These are phyloP conservation scores for Sarcophaga caerulescens DNA, from an alignment of 2,888 invertebrate species.

Conservation along the genomic window DNA sequence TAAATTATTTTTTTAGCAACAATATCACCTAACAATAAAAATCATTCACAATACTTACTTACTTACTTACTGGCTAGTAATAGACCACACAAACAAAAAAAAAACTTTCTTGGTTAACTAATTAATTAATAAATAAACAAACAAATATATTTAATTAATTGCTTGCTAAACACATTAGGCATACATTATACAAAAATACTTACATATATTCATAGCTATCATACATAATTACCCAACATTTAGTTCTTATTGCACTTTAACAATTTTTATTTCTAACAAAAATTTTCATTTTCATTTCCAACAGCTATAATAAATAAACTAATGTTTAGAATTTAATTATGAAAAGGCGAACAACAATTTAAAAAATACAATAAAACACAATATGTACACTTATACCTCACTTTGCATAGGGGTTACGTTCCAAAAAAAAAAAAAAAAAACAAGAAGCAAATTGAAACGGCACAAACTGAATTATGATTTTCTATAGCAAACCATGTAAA, in stretches of 20 bases:
- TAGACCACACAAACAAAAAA: constrained; percentile 41
- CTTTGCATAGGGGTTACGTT: not conserved
- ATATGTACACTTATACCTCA: too few relatives aligned
- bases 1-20: constrained; percentile 65
- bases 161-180: not conserved
- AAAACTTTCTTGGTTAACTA: constrained; percentile 58
- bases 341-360: not conserved
- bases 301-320: not conserved
- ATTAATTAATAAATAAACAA: constrained; percentile 24
- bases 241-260: too few relatives aligned
- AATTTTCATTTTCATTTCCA: too few relatives aligned
- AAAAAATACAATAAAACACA: not conserved
- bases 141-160: not conserved
- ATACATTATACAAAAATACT: not conserved
- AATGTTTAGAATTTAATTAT: constrained; percentile 17
- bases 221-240: not conserved
- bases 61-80: constrained; percentile 42
- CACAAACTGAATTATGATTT: too few relatives aligned
- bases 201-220: not conserved
- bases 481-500: too few relatives aligned
- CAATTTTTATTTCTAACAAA: too few relatives aligned
- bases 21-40: constrained; percentile 19
- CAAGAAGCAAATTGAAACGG: too few relatives aligned
- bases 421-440: too few relatives aligned
- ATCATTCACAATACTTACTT: not conserved